phyloP scores from a whole-genome alignment of 2,113 vertebrate species.

The Gambusia holbrooki region DNA sequence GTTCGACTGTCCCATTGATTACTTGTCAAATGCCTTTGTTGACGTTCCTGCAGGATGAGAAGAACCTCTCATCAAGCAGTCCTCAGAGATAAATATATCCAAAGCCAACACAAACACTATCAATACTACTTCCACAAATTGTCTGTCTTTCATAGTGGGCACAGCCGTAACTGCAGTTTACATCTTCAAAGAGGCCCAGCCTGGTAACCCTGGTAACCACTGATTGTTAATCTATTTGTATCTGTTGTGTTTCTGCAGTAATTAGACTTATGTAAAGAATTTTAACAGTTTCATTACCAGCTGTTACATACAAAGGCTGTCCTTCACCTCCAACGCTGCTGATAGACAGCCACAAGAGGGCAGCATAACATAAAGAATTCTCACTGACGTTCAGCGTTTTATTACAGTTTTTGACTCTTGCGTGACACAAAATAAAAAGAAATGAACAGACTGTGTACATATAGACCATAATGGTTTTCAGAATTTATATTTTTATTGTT shows the following conservation, averaged over 20 bases:
- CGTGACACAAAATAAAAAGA: neutral
- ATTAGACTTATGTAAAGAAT: neutral
- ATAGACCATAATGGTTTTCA: neutral
- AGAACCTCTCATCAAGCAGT: constrained; percentile 27
- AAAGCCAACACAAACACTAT: constrained; percentile 48
- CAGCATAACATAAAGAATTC: constrained; percentile 50
- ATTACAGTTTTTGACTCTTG: neutral
- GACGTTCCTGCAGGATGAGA: constrained; percentile 44
- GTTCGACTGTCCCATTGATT: constrained; percentile 72
- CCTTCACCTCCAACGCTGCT: neutral
- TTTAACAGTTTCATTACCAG: neutral
- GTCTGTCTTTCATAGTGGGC: constrained; percentile 49
- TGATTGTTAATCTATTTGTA: neutral
- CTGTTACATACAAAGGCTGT: neutral
- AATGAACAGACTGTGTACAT: neutral
- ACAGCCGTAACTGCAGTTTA: constrained; percentile 65
- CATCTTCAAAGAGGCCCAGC: constrained; percentile 21
- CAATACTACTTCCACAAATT: constrained; percentile 68
- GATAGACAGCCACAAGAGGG: constrained; percentile 63
- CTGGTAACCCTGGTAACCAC: constrained; percentile 13
- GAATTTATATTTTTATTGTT: neutral
- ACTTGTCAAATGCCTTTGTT: constrained; percentile 62
- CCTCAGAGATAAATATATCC: constrained; percentile 64
- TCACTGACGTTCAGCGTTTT: too few relatives aligned
- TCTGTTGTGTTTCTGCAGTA: neutral